These are phyloP conservation scores for Microtus ochrogaster DNA, from an alignment of 2,113 vertebrate genomes.

Conservation along the genomic window DNA sequence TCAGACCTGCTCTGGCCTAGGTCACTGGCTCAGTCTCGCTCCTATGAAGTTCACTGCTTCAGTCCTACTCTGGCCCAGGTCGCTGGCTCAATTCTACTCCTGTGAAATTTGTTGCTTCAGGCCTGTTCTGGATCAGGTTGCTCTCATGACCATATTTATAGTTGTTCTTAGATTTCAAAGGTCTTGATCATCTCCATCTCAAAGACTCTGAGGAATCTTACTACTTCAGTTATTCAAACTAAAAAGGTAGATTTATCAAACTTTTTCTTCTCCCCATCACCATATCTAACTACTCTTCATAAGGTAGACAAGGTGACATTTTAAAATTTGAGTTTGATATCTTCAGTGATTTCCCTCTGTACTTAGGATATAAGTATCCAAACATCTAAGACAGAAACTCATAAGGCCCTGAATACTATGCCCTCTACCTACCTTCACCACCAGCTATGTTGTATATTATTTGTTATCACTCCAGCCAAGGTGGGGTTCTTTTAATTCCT, in stretches of 20 bases:
- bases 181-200: background rate
- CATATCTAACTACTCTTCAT: background rate
- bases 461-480: background rate
- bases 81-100: no score
- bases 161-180: background rate
- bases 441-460: background rate
- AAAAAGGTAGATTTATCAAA: background rate
- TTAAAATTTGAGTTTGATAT: constrained; percentile 20
- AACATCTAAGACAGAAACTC: background rate
- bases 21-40: no score
- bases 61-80: no score
- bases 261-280: background rate
- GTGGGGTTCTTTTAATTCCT: background rate
- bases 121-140: no score
- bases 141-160: background rate
- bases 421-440: background rate
- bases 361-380: constrained; percentile 16
- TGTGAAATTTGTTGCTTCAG: no score
- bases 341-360: background rate
- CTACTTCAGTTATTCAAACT: background rate
- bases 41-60: no score
- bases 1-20: no score
- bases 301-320: background rate
- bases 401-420: background rate
- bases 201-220: background rate